Conservation (phyloP, 30 jellyfish, hydroid and myxozoan genomes). For the Mastigias papua region DNA sequence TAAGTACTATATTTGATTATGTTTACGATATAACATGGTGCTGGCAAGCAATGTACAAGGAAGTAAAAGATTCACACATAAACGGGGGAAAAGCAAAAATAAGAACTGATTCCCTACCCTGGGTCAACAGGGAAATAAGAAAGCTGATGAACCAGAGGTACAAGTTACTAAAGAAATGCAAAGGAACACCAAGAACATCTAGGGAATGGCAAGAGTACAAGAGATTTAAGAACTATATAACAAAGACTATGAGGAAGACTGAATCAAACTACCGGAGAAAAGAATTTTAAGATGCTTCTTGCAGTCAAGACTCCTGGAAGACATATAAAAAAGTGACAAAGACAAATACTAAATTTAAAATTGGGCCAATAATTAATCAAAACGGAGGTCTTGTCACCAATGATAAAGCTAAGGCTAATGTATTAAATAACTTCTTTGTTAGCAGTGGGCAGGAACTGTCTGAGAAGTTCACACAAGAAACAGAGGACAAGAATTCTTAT, state of each 20-base stretch:
- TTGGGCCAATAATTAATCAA: constrained; percentile 30
- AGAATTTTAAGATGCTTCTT: background rate
- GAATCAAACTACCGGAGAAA: background rate
- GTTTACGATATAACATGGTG: constrained; percentile 23
- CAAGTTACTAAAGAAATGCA: constrained; percentile 21
- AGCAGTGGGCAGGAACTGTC: constrained; percentile 42
- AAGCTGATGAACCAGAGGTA: constrained; percentile 45
- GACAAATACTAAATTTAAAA: background rate
- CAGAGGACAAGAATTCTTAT: background rate
- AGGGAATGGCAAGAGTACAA: constrained; percentile 24
- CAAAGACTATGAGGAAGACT: background rate
- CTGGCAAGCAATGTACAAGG: constrained; percentile 15
- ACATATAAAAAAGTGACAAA: constrained; percentile 1
- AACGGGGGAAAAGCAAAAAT: constrained; percentile 26
- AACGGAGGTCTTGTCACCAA: constrained; percentile 2
- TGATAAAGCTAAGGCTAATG: constrained; percentile 29
- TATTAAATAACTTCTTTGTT: constrained; percentile 22
- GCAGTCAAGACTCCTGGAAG: constrained; percentile 52
- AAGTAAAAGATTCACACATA: constrained; percentile 6
- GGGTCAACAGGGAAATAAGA: constrained; percentile 39
- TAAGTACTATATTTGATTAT: constrained; percentile 5
- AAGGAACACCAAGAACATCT: constrained; percentile 26
- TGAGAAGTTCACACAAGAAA: constrained; percentile 9
- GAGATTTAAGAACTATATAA: constrained; percentile 4
- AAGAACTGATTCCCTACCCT: constrained; percentile 42